Base-by-base conservation (phyloP, 1,140 invertebrate genomes). In the Bombyx mori region DNA sequence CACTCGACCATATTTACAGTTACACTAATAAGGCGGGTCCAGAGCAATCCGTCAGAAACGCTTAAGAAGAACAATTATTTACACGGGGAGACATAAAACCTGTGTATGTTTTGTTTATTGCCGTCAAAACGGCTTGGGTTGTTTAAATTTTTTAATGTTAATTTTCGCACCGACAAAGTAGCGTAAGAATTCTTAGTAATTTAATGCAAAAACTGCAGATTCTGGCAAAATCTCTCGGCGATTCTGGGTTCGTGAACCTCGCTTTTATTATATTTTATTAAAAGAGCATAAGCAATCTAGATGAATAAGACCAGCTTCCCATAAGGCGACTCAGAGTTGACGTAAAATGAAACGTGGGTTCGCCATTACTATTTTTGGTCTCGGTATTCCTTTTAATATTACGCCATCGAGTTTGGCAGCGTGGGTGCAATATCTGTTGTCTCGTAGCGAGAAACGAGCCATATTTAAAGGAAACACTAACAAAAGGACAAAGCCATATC, bases 131-230 rank as follows among this genome's bases (percentile, higher is more conserved):
- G 61, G 60, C 65, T 65, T 60, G 58, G 12, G 54, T 63, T 43
- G 64, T 61, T 69, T 66, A 73, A 63, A 71, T 65, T 61, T 35
- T 72, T 72, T 69, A 75, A 76, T 72, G 73, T 62, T 63, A 69
- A 66, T 69, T 72, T 69, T 75, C 60, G 63, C 73, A 72, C 71
- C 66, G 71, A 66, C 60, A 69, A 62, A 69, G 54, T 63, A 56
- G 46, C 57, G 60, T 57, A 35, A 52, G 71, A 68, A 70, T 77
- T 81, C 75, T 73, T 61, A 70, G 73, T 75, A 81, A 71, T 66
- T 69, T 61, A 63, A 54, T 80, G 80, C 77, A 82, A 84, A 80
- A 81, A 82, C 61, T 84, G 81, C 79, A 82, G 75, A 75, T 75
- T 79, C 71, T 70, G 61, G 68, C 73, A 66, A 77, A 66, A 35